Base-by-base conservation (phyloP, 2,888 invertebrate genomes). In the Tromatobia lineatoria region DNA sequence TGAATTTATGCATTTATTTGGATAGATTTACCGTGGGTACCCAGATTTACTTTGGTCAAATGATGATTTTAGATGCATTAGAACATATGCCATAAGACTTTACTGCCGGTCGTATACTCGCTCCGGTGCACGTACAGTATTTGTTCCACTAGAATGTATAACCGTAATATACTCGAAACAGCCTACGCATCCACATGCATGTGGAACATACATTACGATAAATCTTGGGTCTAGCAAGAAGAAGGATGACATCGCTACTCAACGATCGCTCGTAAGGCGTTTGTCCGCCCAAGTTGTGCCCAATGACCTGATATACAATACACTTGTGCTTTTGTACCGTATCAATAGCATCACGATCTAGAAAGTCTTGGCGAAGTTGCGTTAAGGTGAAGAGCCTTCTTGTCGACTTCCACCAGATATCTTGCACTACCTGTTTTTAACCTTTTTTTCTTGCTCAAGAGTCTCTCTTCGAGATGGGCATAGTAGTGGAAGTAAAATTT, bases 71-170 rank as follows among this genome's bases (percentile, higher is more conserved):
- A 64, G 69, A 47, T 47, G 52, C 61, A 76, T 82, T 42, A 80
- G 57, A 77, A 38, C n/a, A 23, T n/a, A 50, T 47, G 25, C 67
- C 70, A 82, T 75, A 67, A 79, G 66, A 79, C 59, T 85, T 85
- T 75, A 85, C 45, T 54, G n/a, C 59, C 13, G 42, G 54, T 50
- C 59, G 50, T 74, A 50, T 47, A 78, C 23, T n/a, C 54, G 66
- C 52, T 45, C 66, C 29, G 47, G 10, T 79, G 70, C 18, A 57
- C 81, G 34, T 70, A 69, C 20, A 29, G 15, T 29, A 34, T 61
- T 67, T 52, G 42, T 54, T 82, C 45, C 34, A 71, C 64, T 38
- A 18, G 59, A 70, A 78, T 75, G 75, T 38, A 50, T 64, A 67
- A 38, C 69, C 77, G 64, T 81, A 74, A 70, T 81, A 77, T 74